A percentile compares a stretch with the other conserved stretches of the same genome.
These are phyloP conservation scores for Cavia aperea DNA, from an alignment of 2,113 vertebrate species.

Conservation along the genomic window DNA sequence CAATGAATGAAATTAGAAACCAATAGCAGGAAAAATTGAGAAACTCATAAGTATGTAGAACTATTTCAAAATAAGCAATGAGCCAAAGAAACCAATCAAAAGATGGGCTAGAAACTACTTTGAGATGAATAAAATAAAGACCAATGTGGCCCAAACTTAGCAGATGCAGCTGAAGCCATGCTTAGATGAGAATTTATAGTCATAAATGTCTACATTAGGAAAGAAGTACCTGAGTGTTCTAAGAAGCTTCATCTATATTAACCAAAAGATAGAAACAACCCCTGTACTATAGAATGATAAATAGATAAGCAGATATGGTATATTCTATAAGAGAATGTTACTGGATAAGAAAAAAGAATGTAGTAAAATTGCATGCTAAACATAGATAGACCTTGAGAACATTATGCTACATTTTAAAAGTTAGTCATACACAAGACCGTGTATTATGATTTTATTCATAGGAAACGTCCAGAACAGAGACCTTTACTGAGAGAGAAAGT, in stretches of 20 bases:
- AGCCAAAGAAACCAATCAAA: neutral
- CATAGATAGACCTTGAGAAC: neutral
- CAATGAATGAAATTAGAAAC: neutral
- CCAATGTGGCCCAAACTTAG: neutral
- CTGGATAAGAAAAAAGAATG: neutral
- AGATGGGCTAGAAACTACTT: neutral
- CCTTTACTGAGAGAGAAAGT: neutral
- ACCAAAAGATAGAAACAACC: neutral
- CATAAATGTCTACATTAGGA: neutral
- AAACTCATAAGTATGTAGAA: neutral
- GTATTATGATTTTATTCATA: neutral
- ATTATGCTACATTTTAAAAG: neutral
- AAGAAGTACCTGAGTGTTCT: neutral
- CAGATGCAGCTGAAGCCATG: neutral
- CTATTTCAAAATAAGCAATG: neutral
- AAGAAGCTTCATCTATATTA: neutral
- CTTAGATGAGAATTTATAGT: neutral
- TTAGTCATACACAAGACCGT: neutral
- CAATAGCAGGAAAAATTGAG: neutral
- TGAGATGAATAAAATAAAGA: neutral
- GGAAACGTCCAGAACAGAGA: neutral
- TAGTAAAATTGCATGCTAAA: too few species aligned
- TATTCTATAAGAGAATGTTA: neutral
- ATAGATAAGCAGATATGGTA: neutral
- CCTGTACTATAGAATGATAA: neutral